A percentile compares a stretch with the other conserved stretches of the same genome.
phyloP scores from a whole-genome alignment of 2,797 vertebrate genomes.

The Anguilla marmorata region DNA sequence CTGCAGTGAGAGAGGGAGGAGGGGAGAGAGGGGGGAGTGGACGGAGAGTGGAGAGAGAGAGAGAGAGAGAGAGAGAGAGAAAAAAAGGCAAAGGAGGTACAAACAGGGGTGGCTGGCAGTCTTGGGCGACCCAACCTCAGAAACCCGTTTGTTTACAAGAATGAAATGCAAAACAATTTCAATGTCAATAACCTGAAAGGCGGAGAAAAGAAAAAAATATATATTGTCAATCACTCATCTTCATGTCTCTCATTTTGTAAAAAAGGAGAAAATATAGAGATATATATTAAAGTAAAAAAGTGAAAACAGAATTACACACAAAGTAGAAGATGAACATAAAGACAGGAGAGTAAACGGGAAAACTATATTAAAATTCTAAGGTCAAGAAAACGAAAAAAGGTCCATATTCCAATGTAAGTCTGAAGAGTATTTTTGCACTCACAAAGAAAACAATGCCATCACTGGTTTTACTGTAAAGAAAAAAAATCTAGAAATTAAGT shows the following conservation, averaged over 20 bases:
- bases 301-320: slow-evolving; percentile 54
- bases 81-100: slow-evolving; percentile 52
- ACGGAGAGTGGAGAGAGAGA: slow-evolving; percentile 33
- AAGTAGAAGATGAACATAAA: slow-evolving; percentile 58
- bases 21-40: slow-evolving; percentile 10
- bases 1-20: slow-evolving; percentile 77
- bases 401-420: slow-evolving; percentile 67
- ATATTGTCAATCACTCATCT: slow-evolving; percentile 81
- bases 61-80: slow-evolving; percentile 35
- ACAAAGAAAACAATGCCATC: slow-evolving; percentile 60
- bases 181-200: slow-evolving; percentile 63
- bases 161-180: slow-evolving; percentile 62
- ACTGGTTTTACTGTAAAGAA: slow-evolving; percentile 46
- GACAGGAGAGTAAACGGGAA: slow-evolving; percentile 58
- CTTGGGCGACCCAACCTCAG: slow-evolving; percentile 48
- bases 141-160: slow-evolving; percentile 62
- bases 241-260: slow-evolving; percentile 83
- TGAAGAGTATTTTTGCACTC: slow-evolving; percentile 77
- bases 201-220: slow-evolving; percentile 70
- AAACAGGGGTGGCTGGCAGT: slow-evolving; percentile 55
- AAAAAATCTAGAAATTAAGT: slow-evolving; percentile 46
- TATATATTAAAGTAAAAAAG: slow-evolving; percentile 68
- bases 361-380: slow-evolving; percentile 67
- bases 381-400: slow-evolving; percentile 51
- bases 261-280: slow-evolving; percentile 69